phyloP scores from a whole-genome alignment of 1,140 invertebrate species.

The Dysdera silvatica region DNA sequence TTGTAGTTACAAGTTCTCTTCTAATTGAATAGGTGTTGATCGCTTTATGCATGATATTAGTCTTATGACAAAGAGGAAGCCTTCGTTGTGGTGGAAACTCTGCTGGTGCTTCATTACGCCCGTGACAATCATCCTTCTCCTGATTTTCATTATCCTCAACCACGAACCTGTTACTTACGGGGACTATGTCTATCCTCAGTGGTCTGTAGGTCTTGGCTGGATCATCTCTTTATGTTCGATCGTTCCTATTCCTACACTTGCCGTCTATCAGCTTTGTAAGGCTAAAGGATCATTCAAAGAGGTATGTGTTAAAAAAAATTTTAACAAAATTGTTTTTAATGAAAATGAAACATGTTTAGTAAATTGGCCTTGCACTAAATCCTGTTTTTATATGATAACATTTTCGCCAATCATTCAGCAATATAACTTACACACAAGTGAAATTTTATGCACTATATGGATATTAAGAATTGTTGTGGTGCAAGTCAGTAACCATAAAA shows the following conservation, averaged over 20 bases:
- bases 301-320: conserved; percentile 1
- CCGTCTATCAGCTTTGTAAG: conserved; percentile 4
- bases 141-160: conserved; percentile 20
- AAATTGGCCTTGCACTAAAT: too few relatives aligned
- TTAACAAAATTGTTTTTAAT: background rate
- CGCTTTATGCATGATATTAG: conserved; percentile 27
- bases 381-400: too few relatives aligned
- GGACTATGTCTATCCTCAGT: conserved; percentile 56
- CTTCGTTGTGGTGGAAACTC: conserved; percentile 25
- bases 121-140: conserved; percentile 10
- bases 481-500: too few relatives aligned
- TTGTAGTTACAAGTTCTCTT: background rate
- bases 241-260: conserved; percentile 23
- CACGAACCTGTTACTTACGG: conserved; percentile 26
- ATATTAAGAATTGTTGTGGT: too few relatives aligned
- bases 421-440: too few relatives aligned
- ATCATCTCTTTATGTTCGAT: conserved; percentile 47
- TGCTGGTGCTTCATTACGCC: conserved; percentile 31
- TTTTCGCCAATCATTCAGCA: too few relatives aligned
- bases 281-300: conserved; percentile 22
- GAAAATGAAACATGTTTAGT: too few relatives aligned
- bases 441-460: too few relatives aligned
- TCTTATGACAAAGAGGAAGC: conserved; percentile 22
- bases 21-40: conserved; percentile 15
- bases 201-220: conserved; percentile 71